These are phyloP conservation scores for Galeruca laticollis DNA, from an alignment of 2,888 invertebrate species.

Conservation along the genomic window DNA sequence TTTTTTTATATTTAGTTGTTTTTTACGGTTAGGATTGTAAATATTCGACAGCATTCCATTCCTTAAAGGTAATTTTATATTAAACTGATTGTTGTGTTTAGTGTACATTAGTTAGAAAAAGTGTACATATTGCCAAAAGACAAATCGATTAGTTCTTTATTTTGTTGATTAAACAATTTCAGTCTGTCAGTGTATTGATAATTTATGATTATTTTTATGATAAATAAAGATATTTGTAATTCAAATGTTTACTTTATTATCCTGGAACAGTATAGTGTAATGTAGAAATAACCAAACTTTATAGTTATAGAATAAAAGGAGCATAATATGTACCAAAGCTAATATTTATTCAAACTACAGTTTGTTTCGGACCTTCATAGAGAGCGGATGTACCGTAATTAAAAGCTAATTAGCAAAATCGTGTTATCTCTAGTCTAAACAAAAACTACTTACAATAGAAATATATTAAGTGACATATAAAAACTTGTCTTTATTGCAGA, in stretches of 20 bases:
- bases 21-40: conserved; percentile 46
- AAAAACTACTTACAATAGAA: too few relatives aligned
- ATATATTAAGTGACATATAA: too few relatives aligned
- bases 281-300: too few relatives aligned
- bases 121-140: conserved; percentile 67
- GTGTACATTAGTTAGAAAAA: conserved; percentile 61
- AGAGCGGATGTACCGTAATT: too few relatives aligned
- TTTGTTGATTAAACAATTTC: conserved; percentile 62
- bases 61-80: conserved; percentile 61
- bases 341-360: too few relatives aligned
- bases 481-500: too few relatives aligned
- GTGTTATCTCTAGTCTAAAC: too few relatives aligned
- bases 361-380: too few relatives aligned
- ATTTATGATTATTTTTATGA: conserved; percentile 68
- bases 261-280: too few relatives aligned
- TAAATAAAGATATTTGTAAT: conserved; percentile 66
- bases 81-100: conserved; percentile 63
- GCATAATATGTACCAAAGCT: too few relatives aligned
- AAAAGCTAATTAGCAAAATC: too few relatives aligned
- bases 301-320: too few relatives aligned
- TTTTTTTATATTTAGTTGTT: conserved; percentile 48
- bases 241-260: conserved; percentile 44
- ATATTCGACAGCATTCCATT: conserved; percentile 59
- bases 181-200: conserved; percentile 65
- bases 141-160: conserved; percentile 60